Evolutionary conservation across 2,113 vertebrate genomes (phyloP).

Genomic region (Bettongia penicillata): DNA sequence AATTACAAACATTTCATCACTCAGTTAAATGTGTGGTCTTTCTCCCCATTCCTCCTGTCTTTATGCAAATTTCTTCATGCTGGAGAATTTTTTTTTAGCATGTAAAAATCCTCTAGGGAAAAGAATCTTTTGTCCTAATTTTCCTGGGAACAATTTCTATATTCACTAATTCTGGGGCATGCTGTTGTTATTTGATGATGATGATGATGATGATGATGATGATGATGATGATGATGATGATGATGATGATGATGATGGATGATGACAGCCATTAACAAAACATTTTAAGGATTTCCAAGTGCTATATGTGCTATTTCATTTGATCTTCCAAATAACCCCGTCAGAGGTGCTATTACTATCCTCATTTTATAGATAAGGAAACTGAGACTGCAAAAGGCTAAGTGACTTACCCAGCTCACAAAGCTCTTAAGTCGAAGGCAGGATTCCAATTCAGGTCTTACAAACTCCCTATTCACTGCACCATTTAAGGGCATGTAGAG

Average conservation of each 20-base stretch:
- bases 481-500: not conserved
- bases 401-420: not conserved
- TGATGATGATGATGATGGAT: not conserved
- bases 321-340: not conserved
- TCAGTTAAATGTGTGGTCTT: no score
- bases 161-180: not conserved
- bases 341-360: not conserved
- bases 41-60: no score
- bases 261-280: not conserved
- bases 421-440: not conserved
- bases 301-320: not conserved
- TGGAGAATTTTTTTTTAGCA: not conserved
- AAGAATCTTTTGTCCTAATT: not conserved
- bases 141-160: not conserved
- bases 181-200: not conserved
- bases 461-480: not conserved
- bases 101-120: not conserved
- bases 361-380: not conserved
- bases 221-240: no score
- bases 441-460: not conserved
- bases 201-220: not conserved
- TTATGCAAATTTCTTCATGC: not conserved
- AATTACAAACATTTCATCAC: not conserved
- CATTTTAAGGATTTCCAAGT: not conserved
- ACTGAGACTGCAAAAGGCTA: not conserved